Evolutionary conservation across 2,888 invertebrate genomes (phyloP), one percentile per base, ranked within the genome.

Genomic region (Molanna angustata): DNA sequence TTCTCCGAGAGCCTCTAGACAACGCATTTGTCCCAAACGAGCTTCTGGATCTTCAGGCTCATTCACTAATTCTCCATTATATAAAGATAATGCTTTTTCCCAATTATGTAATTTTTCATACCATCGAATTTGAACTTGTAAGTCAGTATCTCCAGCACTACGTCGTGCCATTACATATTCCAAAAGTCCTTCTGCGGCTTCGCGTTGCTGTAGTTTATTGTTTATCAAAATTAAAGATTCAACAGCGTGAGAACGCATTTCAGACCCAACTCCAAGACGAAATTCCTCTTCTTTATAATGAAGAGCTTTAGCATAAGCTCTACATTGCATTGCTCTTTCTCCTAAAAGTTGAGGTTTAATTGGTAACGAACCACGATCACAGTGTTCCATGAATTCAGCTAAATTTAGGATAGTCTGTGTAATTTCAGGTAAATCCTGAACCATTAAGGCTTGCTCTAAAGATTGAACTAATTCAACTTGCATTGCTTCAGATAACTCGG

Each of bases 351-450:
- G 86, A 0, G 90, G 85, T 54, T 94, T 88, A 54, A 99, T 80
- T 0, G 97, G 96, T 57, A 99, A 72, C 0, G 96, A 90, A 18
- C 96, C 96, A 66, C 93, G 89, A 65, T 99, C 98, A 65, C 97
- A 98, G 67, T 99, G 99, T 65, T 99, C 99, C 95, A 99, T 97
- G 65, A 99, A 99, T 70, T 99, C 99, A 0, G 97, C 97, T 57
- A 99, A 76, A 74, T 99, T 99, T 11, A 99, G 78, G 56, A 98
- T 90, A 0, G 95, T 94, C 65, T 97, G 97, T 0, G 95, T 96
- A 39, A 97, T 87, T 69, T 98, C 97, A 0, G 96, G 94, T 49
- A 96, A 85, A 66, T 96, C 96, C 3, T 94, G 93, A 0, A 95
- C 93, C 54, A 86, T 85, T 4, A 99, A 72, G 0, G 98, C 98